These are phyloP conservation scores for Cephus runcator DNA, from an alignment of 2,888 invertebrate genomes.

Conservation along the genomic window DNA sequence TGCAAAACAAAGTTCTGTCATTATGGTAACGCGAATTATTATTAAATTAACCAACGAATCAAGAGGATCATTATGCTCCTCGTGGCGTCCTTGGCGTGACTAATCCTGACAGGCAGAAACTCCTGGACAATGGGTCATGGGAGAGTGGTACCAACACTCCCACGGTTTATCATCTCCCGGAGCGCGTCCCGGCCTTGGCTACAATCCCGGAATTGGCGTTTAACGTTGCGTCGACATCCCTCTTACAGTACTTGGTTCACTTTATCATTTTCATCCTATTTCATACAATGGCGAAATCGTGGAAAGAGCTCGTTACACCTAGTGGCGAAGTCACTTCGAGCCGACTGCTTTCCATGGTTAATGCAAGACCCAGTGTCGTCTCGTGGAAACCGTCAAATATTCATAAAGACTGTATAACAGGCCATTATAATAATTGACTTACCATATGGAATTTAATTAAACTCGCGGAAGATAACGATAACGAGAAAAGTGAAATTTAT, in stretches of 20 bases:
- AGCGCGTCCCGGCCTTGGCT: conserved; percentile 48
- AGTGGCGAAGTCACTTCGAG: neutral
- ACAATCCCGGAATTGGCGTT: conserved; percentile 16
- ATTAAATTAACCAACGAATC: neutral
- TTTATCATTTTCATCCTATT: neutral
- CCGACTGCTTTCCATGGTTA: neutral
- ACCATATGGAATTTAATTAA: neutral
- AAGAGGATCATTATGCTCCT: neutral
- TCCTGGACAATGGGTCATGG: conserved; percentile 57
- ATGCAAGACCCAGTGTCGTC: neutral
- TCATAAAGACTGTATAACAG: neutral
- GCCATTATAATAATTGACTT: neutral
- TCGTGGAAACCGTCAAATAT: neutral
- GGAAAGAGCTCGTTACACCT: neutral
- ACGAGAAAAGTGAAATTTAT: neutral
- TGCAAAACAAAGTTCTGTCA: neutral
- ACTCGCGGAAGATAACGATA: neutral
- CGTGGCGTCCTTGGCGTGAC: conserved; percentile 31
- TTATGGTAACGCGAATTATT: neutral
- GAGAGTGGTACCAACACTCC: conserved; percentile 48
- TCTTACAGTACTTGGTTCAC: neutral
- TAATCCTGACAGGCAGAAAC: conserved; percentile 27
- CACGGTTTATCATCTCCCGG: conserved; percentile 46
- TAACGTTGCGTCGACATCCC: neutral
- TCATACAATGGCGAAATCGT: neutral